Conservation (phyloP, 2,113 vertebrate genomes). For the Electrona antarctica region DNA sequence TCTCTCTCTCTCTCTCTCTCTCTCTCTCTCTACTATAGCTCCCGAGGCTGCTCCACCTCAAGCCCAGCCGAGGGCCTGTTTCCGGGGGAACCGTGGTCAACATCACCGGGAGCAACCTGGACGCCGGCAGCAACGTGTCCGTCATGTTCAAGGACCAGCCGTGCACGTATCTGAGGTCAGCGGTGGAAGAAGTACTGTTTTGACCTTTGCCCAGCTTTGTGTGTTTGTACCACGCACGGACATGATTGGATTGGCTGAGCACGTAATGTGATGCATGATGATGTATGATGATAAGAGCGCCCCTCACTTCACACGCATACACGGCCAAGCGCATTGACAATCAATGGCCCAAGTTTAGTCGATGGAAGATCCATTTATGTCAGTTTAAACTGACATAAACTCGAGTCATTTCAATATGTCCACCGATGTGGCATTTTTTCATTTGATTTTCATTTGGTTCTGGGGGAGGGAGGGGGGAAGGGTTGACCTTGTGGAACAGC, state of each 20-base stretch:
- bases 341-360: slow-evolving; percentile 26
- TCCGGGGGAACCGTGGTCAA: slow-evolving; percentile 96
- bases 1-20: background rate
- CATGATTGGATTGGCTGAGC: no score
- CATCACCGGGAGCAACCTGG: slow-evolving; percentile 93
- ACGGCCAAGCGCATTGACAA: background rate
- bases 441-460: no score
- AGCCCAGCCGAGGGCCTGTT: slow-evolving; percentile 89
- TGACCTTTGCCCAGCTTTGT: slow-evolving; percentile 22
- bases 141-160: slow-evolving; percentile 92
- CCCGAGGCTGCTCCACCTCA: slow-evolving; percentile 86
- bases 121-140: slow-evolving; percentile 93
- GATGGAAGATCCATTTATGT: slow-evolving; percentile 23
- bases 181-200: slow-evolving; percentile 5
- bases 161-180: slow-evolving; percentile 92
- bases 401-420: slow-evolving; percentile 3
- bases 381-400: slow-evolving; percentile 3
- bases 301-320: no score
- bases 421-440: slow-evolving; percentile 26
- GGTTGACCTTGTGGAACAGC: background rate
- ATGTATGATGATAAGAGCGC: no score
- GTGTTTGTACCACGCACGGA: no score
- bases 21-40: slow-evolving; percentile 72
- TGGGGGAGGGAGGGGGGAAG: no score
- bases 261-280: no score